These are phyloP conservation scores for Bicyclus anynana DNA, from an alignment of 1,140 invertebrate species.

Conservation along the genomic window DNA sequence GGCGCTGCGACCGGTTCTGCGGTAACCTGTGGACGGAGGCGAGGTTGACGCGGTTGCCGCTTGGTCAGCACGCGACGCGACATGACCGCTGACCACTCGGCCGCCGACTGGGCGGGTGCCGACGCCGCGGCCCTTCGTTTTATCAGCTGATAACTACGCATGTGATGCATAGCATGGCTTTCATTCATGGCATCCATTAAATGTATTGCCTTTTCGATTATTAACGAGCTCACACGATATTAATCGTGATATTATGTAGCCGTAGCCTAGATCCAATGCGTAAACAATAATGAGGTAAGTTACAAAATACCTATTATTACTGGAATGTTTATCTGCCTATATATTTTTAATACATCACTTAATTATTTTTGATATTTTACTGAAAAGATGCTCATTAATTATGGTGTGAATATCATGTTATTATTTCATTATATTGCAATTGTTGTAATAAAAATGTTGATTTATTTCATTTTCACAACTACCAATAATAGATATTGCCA, in stretches of 20 bases:
- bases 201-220: neutral
- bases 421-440: too few species aligned
- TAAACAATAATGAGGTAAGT: neutral
- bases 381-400: too few species aligned
- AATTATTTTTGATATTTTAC: too few species aligned
- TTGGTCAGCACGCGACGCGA: conserved; percentile 59
- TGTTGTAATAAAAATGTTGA: too few species aligned
- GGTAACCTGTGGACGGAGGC: conserved; percentile 19
- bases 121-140: conserved; percentile 31
- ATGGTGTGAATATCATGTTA: too few species aligned
- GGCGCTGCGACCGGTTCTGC: conserved; percentile 48
- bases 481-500: too few species aligned
- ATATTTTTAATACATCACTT: too few species aligned
- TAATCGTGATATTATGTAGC: neutral
- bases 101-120: conserved; percentile 52
- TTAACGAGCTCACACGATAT: neutral
- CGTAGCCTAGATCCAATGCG: neutral
- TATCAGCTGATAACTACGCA: conserved; percentile 61
- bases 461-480: too few species aligned
- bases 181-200: conserved; percentile 49
- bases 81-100: conserved; percentile 51
- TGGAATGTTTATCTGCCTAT: neutral
- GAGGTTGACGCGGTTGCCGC: conserved; percentile 32
- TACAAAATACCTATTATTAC: neutral
- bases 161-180: conserved; percentile 33